Evolutionary conservation across 2,888 invertebrate species (phyloP).

Genomic region (Nesidiocoris tenuis): DNA sequence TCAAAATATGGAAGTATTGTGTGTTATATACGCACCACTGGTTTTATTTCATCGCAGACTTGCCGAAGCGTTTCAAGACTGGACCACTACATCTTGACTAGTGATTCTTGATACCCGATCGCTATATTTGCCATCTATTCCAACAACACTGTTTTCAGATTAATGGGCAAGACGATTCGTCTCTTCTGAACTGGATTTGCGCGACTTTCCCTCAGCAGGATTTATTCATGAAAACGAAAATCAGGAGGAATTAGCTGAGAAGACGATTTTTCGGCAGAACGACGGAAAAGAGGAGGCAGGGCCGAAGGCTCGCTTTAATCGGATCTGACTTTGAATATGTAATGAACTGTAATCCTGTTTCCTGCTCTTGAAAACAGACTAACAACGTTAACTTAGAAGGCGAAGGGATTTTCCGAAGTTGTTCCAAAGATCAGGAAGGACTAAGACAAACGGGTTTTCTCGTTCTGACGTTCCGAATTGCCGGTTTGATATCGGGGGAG

Average conservation of each 20-base stretch:
- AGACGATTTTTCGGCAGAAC: slow-evolving; percentile 13
- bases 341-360: slow-evolving; percentile 46
- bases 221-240: slow-evolving; percentile 28
- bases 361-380: slow-evolving; percentile 41
- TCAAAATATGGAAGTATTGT: too few relatives aligned
- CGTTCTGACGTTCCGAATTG: background rate
- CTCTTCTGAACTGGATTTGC: too few relatives aligned
- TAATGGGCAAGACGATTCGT: too few relatives aligned
- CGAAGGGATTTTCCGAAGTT: background rate
- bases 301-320: slow-evolving; percentile 29
- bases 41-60: too few relatives aligned
- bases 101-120: too few relatives aligned
- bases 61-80: too few relatives aligned
- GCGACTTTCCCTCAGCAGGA: background rate
- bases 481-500: background rate
- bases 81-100: too few relatives aligned
- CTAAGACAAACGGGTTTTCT: slow-evolving; percentile 12
- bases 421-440: background rate
- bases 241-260: slow-evolving; percentile 24
- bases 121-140: too few relatives aligned
- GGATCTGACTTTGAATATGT: slow-evolving; percentile 43
- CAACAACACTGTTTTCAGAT: too few relatives aligned
- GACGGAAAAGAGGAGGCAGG: background rate
- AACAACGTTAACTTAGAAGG: slow-evolving; percentile 30
- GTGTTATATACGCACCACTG: too few relatives aligned